Base-by-base conservation (phyloP, 1,140 invertebrate genomes). In the Saccostrea cuccullata region DNA sequence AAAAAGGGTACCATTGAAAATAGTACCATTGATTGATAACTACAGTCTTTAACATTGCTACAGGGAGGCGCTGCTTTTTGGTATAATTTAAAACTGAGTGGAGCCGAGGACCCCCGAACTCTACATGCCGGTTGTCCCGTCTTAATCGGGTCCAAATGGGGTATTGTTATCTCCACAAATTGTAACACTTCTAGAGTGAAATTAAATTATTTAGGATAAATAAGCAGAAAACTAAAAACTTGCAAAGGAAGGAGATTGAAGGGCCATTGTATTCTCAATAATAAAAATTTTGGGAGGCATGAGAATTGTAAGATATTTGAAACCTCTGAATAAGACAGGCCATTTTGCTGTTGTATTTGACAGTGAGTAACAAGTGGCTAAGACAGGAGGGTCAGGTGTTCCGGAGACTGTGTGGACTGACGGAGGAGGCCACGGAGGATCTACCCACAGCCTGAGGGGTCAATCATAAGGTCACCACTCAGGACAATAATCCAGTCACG, bases 101-200 rank as follows among this genome's bases (percentile, higher is more conserved):
- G 98, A 15, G 97, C 98, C 89, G 98, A 98, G 23, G 98, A 99
- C 96, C 96, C 97, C 82, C 96, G 96, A 91, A 99, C 98, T 1
- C 95, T 98, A 87, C 98, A 99, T 96, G 98, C 98, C 4, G 98
- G 98, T 17, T 99, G 99, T 95, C 99, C 99, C 26, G 98, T 99
- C 67, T 96, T 99, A 20, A 96, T 98, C 1, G 98, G 98, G 85
- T 97, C 97, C 30, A 99, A 99, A 96, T 99, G 98, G 98, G 98
- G 93, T 94, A 90, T 90, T 47, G 30, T 36, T 36, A 36, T 36
- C 30, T 36, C 30, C 30, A 36, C 0, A 36, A 36, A 47, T 47
- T 47, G 6, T 47, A 47, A 47, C 47, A 47, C 1, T 47, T 47
- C 47, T 47, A 47, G 1, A 47, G 9, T 47, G 47, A 47, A 8